Evolutionary conservation across 2,888 invertebrate species (phyloP), one percentile per base, ranked within the genome.

Genomic region (Phalera bucephala): DNA sequence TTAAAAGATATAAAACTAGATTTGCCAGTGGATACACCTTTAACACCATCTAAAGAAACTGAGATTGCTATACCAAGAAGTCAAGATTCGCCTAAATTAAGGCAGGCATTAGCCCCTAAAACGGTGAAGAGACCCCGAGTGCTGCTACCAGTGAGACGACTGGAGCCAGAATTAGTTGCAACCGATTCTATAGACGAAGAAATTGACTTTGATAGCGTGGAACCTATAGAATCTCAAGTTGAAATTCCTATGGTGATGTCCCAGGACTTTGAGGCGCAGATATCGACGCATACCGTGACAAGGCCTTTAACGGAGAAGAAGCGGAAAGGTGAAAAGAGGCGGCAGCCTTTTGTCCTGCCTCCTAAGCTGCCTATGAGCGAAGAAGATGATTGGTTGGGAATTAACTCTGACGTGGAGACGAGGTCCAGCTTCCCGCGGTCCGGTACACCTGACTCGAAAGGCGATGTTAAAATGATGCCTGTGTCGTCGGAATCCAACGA

Each of bases 361-460:
- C 48, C 72, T 0, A 75, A 68, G 43, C 66, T 43, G 15, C 45
- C 45, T 0, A 19, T 58, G 1, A 87, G 84, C 36, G 88, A 88
- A 23, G 88, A 87, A 1, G 88, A 88, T 2, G 88, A 89, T 3
- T 82, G 78, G 80, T 64, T 63, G 4, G 68, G 59, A 0, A 50
- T 62, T 39, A 72, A 73, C 36, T 89, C 87, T 2, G 87, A 87
- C 35, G 41, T 81, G 12, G 88, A 88, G 2, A 86, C 87, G 0
- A 64, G 78, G 55, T 87, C 85, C 1, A 87, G 85, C 51, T 85
- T 72, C 57, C 85, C 85, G 0, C 63, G 82, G 4, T 87, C 87
- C 0, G 80, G 73, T 0, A 80, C 83, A 0, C 88, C 88, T 0
- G 87, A 87, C 28, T 81, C 80, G 1, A 85, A 84, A 55, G 48